Evolutionary conservation across 2,113 vertebrate genomes (phyloP).

Genomic region (Petroica traversi): DNA sequence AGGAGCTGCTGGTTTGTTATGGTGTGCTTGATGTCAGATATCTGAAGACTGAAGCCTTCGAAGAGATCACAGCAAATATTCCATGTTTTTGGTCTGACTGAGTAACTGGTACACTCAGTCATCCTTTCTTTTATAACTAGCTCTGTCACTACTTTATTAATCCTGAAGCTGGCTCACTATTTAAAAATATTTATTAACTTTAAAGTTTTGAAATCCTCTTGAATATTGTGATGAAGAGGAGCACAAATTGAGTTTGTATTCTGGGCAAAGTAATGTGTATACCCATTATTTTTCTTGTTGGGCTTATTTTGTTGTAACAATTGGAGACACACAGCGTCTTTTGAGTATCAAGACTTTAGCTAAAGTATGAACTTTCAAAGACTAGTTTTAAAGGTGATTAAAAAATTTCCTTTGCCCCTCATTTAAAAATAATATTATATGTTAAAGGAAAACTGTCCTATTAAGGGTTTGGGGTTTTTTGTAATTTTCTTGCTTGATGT

Average conservation of each 20-base stretch:
- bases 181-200: slow-evolving; percentile 17
- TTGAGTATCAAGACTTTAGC: background rate
- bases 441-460: slow-evolving; percentile 35
- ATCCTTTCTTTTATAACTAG: background rate
- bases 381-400: background rate
- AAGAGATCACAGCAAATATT: background rate
- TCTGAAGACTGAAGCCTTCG: background rate
- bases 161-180: background rate
- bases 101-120: background rate
- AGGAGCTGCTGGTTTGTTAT: background rate
- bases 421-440: slow-evolving; percentile 12
- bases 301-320: background rate
- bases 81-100: background rate
- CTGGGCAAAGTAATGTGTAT: background rate
- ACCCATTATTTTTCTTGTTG: background rate
- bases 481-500: slow-evolving; percentile 22
- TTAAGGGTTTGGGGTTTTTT: background rate
- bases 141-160: background rate
- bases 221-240: background rate
- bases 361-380: background rate
- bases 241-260: background rate
- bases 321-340: background rate
- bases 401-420: slow-evolving; percentile 13
- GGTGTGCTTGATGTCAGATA: background rate
- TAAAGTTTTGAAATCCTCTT: background rate